Conservation (phyloP, 2,888 invertebrate genomes). For the Nebria salina region DNA sequence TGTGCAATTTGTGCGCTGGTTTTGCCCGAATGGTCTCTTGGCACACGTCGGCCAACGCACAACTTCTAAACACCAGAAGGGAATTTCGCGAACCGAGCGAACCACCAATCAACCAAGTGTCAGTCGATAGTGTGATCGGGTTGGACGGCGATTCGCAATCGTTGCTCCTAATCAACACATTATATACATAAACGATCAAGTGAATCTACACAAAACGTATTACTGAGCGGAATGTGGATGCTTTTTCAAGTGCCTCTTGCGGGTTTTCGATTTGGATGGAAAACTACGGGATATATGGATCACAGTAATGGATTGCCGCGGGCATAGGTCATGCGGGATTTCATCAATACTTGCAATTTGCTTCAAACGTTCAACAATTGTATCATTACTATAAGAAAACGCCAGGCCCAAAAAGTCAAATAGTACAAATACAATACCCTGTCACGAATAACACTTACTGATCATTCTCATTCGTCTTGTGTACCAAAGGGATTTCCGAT, state of each 20-base stretch:
- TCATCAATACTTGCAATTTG: neutral
- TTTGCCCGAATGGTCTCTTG: constrained; percentile 62
- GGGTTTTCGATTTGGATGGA: neutral
- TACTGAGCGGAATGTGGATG: neutral
- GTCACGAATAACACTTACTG: neutral
- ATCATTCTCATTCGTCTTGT: constrained; percentile 26
- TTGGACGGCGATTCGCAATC: constrained; percentile 10
- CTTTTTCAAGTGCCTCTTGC: neutral
- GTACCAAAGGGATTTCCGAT: constrained; percentile 36
- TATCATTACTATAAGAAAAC: neutral
- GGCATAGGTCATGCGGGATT: neutral
- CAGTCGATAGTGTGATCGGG: constrained; percentile 51
- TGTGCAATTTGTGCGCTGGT: constrained; percentile 75
- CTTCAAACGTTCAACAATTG: neutral
- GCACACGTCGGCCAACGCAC: constrained; percentile 66
- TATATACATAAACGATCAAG: neutral
- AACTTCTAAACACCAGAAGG: constrained; percentile 74
- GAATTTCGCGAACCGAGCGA: constrained; percentile 69
- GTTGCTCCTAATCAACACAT: neutral
- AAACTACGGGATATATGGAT: neutral
- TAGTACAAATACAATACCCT: neutral
- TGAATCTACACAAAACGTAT: neutral
- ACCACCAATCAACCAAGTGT: constrained; percentile 60
- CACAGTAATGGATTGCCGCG: neutral
- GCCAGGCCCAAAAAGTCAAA: neutral